phyloP scores from a whole-genome alignment of 2,797 vertebrate genomes.

The Trematomus bernacchii region DNA sequence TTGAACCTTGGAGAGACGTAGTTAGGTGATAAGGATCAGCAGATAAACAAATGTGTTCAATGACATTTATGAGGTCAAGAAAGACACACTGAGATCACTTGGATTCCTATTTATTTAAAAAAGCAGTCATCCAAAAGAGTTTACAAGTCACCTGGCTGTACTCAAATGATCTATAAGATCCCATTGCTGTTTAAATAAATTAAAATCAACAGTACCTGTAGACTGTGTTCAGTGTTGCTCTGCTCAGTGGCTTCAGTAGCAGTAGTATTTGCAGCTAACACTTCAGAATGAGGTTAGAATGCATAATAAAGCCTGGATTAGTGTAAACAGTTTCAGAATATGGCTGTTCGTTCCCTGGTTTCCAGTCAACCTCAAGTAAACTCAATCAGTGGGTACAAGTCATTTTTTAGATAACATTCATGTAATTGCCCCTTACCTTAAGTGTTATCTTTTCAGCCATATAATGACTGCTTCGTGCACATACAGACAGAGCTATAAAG shows the following conservation, averaged over 20 bases:
- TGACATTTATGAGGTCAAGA: background rate
- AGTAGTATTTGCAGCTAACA: constrained; percentile 24
- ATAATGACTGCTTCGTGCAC: background rate
- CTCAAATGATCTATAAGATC: constrained; percentile 27
- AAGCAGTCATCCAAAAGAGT: constrained; percentile 18
- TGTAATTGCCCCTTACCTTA: constrained; percentile 7
- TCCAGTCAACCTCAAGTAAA: background rate
- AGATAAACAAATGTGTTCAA: background rate
- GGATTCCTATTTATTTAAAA: constrained; percentile 29
- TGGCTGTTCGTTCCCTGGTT: constrained; percentile 44
- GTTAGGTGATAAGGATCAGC: background rate
- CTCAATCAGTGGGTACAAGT: background rate
- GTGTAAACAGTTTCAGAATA: constrained; percentile 7
- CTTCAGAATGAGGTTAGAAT: constrained; percentile 19
- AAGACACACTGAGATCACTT: background rate
- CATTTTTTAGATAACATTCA: background rate
- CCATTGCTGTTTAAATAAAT: constrained; percentile 20
- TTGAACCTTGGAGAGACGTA: too few relatives aligned
- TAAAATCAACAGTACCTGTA: background rate
- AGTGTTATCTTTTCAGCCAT: constrained; percentile 20
- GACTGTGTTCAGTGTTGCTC: background rate
- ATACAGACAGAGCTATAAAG: too few relatives aligned
- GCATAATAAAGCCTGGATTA: constrained; percentile 6
- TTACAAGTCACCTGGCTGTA: constrained; percentile 3
- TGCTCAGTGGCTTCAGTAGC: constrained; percentile 17